A percentile compares a stretch with the other conserved stretches of the same genome.
phyloP scores from a whole-genome alignment of 2,113 vertebrate species.

The Paedocypris sp. region DNA sequence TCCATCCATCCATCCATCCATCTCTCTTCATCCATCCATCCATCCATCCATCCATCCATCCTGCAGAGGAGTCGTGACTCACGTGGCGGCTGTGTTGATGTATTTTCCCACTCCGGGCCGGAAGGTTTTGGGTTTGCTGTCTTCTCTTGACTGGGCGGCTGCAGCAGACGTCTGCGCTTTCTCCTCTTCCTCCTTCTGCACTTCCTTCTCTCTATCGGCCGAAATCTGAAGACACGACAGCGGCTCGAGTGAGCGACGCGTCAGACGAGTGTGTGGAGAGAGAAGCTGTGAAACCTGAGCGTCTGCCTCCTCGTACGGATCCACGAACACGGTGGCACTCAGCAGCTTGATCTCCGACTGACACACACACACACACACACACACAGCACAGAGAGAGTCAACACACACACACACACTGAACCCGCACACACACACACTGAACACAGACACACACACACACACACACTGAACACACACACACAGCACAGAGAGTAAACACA shows the following conservation, averaged over 20 bases:
- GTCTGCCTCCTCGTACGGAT: conserved; percentile 92
- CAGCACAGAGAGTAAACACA: no score
- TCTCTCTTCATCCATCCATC: neutral
- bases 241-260: neutral
- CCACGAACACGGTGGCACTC: conserved; percentile 77
- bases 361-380: neutral
- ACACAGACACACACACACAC: neutral
- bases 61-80: conserved; percentile 44
- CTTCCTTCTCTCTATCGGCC: conserved; percentile 72
- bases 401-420: neutral
- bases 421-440: neutral
- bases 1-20: neutral
- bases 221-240: conserved; percentile 64
- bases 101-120: conserved; percentile 88
- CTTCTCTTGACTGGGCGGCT: conserved; percentile 53
- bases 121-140: conserved; percentile 71
- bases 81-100: conserved; percentile 76
- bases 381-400: no score
- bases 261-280: neutral
- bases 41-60: neutral
- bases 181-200: conserved; percentile 62
- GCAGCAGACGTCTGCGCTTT: conserved; percentile 48
- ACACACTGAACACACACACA: neutral
- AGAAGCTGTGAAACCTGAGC: conserved; percentile 70
- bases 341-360: conserved; percentile 83